Conservation (phyloP, 2,888 invertebrate species). For the Syrphus vitripennis region DNA sequence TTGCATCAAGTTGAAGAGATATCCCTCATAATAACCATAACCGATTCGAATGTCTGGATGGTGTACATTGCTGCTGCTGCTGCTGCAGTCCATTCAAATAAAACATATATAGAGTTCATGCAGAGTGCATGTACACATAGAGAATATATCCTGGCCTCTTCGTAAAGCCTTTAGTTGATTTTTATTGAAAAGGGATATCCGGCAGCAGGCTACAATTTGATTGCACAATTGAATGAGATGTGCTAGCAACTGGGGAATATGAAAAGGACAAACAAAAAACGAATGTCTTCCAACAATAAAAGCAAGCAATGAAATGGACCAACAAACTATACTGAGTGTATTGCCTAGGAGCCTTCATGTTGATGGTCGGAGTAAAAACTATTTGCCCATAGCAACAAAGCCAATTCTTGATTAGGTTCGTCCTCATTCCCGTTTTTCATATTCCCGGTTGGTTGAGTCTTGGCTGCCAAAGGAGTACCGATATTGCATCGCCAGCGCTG, state of each 20-base stretch:
- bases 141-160: background rate
- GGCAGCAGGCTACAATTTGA: constrained; percentile 47
- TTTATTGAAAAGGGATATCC: constrained; percentile 59
- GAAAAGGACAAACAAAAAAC: constrained; percentile 47
- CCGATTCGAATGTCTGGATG: constrained; percentile 35
- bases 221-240: constrained; percentile 64
- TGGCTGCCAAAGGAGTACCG: background rate
- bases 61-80: constrained; percentile 24
- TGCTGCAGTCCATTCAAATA: background rate
- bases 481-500: background rate
- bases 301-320: constrained; percentile 23
- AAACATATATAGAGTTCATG: background rate
- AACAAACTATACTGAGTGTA: background rate
- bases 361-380: background rate
- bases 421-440: background rate
- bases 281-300: background rate
- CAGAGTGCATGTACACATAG: background rate
- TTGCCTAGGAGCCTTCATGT: background rate
- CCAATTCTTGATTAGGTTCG: constrained; percentile 26
- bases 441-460: background rate
- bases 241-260: constrained; percentile 18
- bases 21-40: constrained; percentile 60
- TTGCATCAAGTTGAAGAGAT: constrained; percentile 51
- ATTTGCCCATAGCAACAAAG: constrained; percentile 19
- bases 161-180: constrained; percentile 29